Evolutionary conservation across 1,140 invertebrate species (phyloP).

Genomic region (Lordiphosa collinella): DNA sequence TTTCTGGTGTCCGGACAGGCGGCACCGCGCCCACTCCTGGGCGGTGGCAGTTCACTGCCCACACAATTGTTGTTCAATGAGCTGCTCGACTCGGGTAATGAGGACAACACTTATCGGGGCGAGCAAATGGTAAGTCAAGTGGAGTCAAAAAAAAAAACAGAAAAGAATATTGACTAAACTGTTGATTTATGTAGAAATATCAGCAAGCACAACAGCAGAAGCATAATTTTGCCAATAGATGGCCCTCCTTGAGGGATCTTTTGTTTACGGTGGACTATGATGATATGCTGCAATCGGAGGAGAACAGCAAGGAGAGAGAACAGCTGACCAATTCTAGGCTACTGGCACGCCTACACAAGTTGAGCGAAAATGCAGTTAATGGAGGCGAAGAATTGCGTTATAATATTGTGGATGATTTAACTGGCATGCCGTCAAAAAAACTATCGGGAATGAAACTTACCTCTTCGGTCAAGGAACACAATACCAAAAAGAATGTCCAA

Average conservation of each 20-base stretch:
- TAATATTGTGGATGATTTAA: slow-evolving; percentile 32
- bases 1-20: slow-evolving; percentile 46
- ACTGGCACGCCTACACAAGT: slow-evolving; percentile 45
- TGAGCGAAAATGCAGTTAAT: slow-evolving; percentile 31
- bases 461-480: slow-evolving; percentile 48
- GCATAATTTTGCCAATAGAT: slow-evolving; percentile 51
- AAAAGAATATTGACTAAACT: background rate
- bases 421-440: slow-evolving; percentile 48
- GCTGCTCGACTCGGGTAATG: slow-evolving; percentile 35
- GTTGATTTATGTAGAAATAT: slow-evolving; percentile 11
- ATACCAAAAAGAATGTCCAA: slow-evolving; percentile 73
- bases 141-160: background rate
- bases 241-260: slow-evolving; percentile 61
- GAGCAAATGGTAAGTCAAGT: slow-evolving; percentile 51
- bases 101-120: slow-evolving; percentile 47
- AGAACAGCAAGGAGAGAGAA: slow-evolving; percentile 37
- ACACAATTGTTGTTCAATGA: slow-evolving; percentile 55
- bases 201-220: slow-evolving; percentile 31
- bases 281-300: slow-evolving; percentile 18
- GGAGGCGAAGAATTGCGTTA: slow-evolving; percentile 29
- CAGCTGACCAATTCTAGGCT: slow-evolving; percentile 25
- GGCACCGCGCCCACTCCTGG: slow-evolving; percentile 27
- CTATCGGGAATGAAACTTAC: slow-evolving; percentile 15
- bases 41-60: slow-evolving; percentile 15
- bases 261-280: slow-evolving; percentile 60